Base-by-base conservation (phyloP, 2,888 invertebrate species). In the Apodemia mormo region DNA sequence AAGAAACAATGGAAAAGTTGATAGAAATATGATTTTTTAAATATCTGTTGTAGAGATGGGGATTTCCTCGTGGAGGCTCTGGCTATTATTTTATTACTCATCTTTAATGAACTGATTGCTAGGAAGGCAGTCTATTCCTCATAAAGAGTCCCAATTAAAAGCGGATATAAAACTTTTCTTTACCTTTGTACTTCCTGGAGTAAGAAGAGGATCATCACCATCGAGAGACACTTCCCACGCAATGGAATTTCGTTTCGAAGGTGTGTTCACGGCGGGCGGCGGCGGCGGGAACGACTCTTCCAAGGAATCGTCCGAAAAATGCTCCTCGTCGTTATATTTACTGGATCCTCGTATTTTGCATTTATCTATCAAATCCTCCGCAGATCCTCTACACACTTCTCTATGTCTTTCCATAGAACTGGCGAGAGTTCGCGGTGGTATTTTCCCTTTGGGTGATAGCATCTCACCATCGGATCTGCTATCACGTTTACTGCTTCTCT, bases 221-320 rank as follows among this genome's bases (percentile, higher is more conserved):
- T 96, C 96, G 79, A 97, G 94, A 74, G 97, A 96, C 75, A 97
- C 97, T 94, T 97, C 97, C 97, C 97, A 97, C 74, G 97, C 97
- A 78, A 97, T 97, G 83, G 97, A 97, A 83, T 96, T 96, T 80
- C 96, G 94, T 91, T 97, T 97, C 82, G 95, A 95, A 78, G 94
- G 94, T 75, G 94, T 94, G 72, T 87, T 86, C 77, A 85, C 88
- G 71, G 92, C 88, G 54, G 94, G 94, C 77, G 94, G 94, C 74
- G 94, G 96, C 65, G 96, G 96, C 58, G 96, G 96, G 76, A 96
- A 93, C 80, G 95, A 94, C 82, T 96, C 97, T 86, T 97, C 97
- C 75, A 97, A 88, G 29, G 97, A 97, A 87, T 97, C 97, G 85
- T 97, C 97, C 37, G 97, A 97, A 86, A 97, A 97, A 80, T 96